A percentile compares a stretch with the other conserved stretches of the same genome.
Conservation (phyloP, 2,113 vertebrate genomes). For the Tachycineta bicolor region DNA sequence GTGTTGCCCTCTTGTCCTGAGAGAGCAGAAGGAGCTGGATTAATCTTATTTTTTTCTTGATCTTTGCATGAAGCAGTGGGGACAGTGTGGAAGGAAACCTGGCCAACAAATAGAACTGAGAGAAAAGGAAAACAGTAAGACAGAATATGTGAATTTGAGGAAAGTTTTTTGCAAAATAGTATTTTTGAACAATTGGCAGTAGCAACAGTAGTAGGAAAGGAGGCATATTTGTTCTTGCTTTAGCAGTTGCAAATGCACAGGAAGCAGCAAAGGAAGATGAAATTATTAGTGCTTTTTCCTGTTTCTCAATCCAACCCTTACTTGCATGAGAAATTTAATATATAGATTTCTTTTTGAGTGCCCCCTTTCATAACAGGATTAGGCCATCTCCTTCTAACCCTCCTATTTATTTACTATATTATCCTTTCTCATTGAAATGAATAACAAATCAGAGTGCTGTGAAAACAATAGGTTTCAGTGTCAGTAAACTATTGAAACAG, state of each 20-base stretch:
- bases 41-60: neutral
- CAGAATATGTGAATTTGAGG: neutral
- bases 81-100: neutral
- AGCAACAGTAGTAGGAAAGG: neutral
- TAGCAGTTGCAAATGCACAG: neutral
- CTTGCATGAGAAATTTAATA: neutral
- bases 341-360: neutral
- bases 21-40: neutral
- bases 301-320: neutral
- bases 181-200: neutral
- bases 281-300: neutral
- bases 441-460: constrained; percentile 2
- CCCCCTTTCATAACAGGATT: neutral
- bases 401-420: neutral
- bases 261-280: neutral
- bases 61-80: neutral
- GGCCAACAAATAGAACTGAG: neutral
- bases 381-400: neutral
- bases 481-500: neutral
- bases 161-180: neutral
- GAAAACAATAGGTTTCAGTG: neutral
- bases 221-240: neutral
- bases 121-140: neutral
- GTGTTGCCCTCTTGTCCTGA: neutral
- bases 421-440: neutral